These are phyloP conservation scores for Caenorhabditis brenneri DNA, from an alignment of 1,140 invertebrate genomes.

Conservation along the genomic window DNA sequence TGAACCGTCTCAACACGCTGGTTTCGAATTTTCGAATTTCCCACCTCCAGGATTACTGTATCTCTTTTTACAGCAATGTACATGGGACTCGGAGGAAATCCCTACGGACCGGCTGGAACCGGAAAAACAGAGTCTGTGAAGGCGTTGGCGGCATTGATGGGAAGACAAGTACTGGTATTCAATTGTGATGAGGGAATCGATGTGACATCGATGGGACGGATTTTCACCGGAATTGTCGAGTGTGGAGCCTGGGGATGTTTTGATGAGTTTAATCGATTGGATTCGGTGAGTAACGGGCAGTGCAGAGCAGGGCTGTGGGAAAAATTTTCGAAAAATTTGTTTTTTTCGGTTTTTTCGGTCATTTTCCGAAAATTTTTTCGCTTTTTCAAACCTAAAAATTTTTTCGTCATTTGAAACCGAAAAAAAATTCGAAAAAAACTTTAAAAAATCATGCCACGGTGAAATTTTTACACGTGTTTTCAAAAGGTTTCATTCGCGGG, in stretches of 20 bases:
- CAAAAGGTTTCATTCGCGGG: too few species aligned
- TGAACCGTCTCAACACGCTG: too few species aligned
- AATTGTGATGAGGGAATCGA: conserved; percentile 88
- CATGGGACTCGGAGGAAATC: conserved; percentile 94
- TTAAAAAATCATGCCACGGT: too few species aligned
- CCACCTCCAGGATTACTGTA: conserved; percentile 58
- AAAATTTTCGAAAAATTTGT: too few species aligned
- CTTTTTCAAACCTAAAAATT: not conserved
- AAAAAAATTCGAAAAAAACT: too few species aligned
- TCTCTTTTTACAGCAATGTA: conserved; percentile 79
- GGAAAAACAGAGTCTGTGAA: conserved; percentile 99
- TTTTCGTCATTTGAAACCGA: not conserved
- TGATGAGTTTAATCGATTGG: conserved; percentile 98
- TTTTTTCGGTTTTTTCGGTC: too few species aligned
- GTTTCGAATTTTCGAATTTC: too few species aligned
- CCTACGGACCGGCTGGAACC: conserved; percentile 96
- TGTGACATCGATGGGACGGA: conserved; percentile 81
- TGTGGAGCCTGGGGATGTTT: conserved; percentile 99
- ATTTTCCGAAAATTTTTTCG: not conserved
- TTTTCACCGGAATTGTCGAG: conserved; percentile 93
- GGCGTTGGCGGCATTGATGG: conserved; percentile 57
- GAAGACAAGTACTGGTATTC: conserved; percentile 84
- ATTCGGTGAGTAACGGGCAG: conserved; percentile 85
- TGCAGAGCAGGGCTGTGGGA: too few species aligned
- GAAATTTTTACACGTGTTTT: too few species aligned